Base-by-base conservation (phyloP, 2,797 vertebrate species). In the Amphiprion clarkii region DNA sequence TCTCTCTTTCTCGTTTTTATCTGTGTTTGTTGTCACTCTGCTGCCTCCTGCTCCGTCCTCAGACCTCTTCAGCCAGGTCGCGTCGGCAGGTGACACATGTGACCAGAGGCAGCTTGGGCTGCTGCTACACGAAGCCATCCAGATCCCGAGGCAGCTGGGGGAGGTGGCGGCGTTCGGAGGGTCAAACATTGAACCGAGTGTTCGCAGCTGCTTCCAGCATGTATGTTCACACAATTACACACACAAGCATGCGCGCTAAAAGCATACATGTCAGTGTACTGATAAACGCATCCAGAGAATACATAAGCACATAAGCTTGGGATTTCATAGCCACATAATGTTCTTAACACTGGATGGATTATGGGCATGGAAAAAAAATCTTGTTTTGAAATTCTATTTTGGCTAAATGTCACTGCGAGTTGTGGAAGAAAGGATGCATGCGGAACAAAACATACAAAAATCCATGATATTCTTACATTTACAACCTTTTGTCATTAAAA, bases 161-260 rank as follows among this genome's bases (percentile, higher is more conserved):
- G 98, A 99, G 89, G 97, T 99, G 65, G 98, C 98, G 0, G 97
- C 98, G 6, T 99, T 99, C 0, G 98, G 98, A 40, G 98, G 98
- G 52, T 99, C 97, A 91, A 99, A 99, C 91, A 99, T 99, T 19
- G 98, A 99, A 56, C 98, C 98, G 71, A 99, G 97, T 0, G 97
- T 99, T 66, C 97, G 97, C 67, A 99, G 98, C 92, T 99, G 98
- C 92, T 99, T 99, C 89, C 97, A 98, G 6, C 97, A 98, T 77
- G 98, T 99, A 93, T 60, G 95, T 95, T 44, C 9, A 53, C 69
- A 67, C 64, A 9, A 49, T 11, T 11, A 12, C 36, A 39, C 36
- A 39, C 10, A 39, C 36, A 12, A 11, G 36, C 33, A 9, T 33
- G 33, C 9, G 33, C 33, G 7, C 33, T 33, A 33, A 33, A 33